Base-by-base conservation (phyloP, 2,888 invertebrate genomes). In the Plagiodera versicolora region DNA sequence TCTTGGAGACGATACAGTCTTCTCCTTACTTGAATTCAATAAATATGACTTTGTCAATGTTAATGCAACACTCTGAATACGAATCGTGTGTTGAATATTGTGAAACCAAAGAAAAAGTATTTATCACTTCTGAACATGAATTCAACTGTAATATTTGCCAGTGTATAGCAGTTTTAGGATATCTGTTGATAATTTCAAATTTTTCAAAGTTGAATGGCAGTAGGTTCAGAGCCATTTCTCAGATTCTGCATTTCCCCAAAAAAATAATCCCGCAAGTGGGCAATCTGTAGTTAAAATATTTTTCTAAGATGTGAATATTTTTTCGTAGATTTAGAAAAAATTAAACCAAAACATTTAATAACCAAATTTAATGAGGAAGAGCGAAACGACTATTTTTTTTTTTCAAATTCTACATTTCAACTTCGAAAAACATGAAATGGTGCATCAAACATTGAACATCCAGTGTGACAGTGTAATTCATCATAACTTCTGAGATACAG, bases 101-200 rank as follows among this genome's bases (percentile, higher is more conserved):
- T 72, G 67, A 72, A 73, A 74, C 73, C 74, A 74, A 74, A 75
- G 74, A 74, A 70, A 60, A 61, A 61, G 67, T 68, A 65, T 66
- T 63, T 66, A 67, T 67, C 65, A 65, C 53, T 64, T 64, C 68
- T 62, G 58, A 62, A 66, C 58, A 65, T 60, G 62, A 68, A 66
- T 65, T 61, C 61, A 69, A 67, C 32, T 51, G 39, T 39, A 39
- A 20, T 30, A 35, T 44, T 67, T 67, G 65, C 67, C 69, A 70
- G 67, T 72, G 70, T 72, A 69, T 45, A 57, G 54, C 28, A 20
- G 16, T 51, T 51, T 35, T 30, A 30, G 35, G 30, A 1, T 53
- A 44, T 53, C 39, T 24, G 39, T 39, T 39, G 39, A 39, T 39
- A 11, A 39, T 39, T 39, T 39, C 11, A 11, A 39, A 39, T 10